These are phyloP conservation scores for Neodiprion pinetum DNA, from an alignment of 1,140 invertebrate genomes.

Conservation along the genomic window DNA sequence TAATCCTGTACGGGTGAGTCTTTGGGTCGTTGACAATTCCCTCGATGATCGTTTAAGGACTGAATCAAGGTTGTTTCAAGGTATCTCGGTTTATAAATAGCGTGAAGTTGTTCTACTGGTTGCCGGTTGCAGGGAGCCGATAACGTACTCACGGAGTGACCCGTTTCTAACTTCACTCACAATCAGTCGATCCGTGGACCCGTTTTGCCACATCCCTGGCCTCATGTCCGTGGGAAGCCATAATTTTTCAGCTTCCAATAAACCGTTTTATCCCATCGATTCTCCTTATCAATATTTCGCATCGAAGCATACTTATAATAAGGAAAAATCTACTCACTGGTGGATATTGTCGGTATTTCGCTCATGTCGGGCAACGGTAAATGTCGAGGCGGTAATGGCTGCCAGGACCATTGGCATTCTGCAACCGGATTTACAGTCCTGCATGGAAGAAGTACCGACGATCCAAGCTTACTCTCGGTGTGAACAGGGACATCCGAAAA, in stretches of 20 bases:
- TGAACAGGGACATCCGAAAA: constrained; percentile 52
- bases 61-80: neutral
- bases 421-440: constrained; percentile 50
- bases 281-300: too few species aligned
- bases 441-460: constrained; percentile 53
- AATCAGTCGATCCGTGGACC: too few species aligned
- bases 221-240: too few species aligned
- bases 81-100: neutral
- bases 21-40: neutral
- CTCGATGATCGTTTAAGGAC: neutral
- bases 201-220: too few species aligned
- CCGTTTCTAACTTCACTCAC: too few species aligned
- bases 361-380: constrained; percentile 54
- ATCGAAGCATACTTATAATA: too few species aligned
- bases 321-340: constrained; percentile 2
- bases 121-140: neutral
- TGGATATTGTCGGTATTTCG: constrained; percentile 27
- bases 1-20: neutral
- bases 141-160: too few species aligned
- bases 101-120: neutral
- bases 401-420: constrained; percentile 60
- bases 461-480: constrained; percentile 49
- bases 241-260: too few species aligned
- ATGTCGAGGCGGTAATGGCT: constrained; percentile 51
- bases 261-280: too few species aligned